These are phyloP conservation scores for Prietella phreatophila DNA, from an alignment of 2,113 vertebrate genomes.

Conservation along the genomic window DNA sequence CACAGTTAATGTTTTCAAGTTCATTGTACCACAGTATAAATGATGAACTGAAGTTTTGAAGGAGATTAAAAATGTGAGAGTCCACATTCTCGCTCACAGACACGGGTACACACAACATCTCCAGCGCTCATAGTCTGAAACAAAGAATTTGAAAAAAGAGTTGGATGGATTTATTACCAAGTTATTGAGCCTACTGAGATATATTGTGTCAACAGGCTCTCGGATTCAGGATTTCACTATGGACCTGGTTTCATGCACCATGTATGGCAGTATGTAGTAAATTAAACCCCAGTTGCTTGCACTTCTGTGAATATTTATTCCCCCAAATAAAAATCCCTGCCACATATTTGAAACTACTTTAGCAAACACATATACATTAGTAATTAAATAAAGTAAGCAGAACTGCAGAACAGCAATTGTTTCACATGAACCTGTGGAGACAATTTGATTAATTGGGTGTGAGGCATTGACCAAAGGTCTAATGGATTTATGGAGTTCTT, in stretches of 20 bases:
- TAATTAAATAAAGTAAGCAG: not conserved
- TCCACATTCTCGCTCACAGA: slow-evolving; percentile 82
- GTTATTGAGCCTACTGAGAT: not conserved
- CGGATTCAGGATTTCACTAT: not conserved
- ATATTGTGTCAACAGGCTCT: too few relatives aligned
- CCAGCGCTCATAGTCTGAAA: slow-evolving; percentile 87
- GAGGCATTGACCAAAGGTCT: too few relatives aligned
- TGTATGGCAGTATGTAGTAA: not conserved
- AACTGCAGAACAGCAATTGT: not conserved
- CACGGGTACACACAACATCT: slow-evolving; percentile 84
- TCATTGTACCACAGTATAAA: slow-evolving; percentile 38
- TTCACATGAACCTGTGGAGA: too few relatives aligned
- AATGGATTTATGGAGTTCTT: too few relatives aligned
- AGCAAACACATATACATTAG: not conserved
- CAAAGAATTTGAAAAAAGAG: slow-evolving; percentile 28
- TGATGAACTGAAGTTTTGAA: slow-evolving; percentile 3
- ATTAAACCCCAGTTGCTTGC: not conserved
- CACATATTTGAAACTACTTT: not conserved
- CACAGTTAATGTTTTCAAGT: not conserved
- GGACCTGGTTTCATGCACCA: not conserved
- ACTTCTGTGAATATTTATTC: not conserved
- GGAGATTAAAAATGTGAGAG: slow-evolving; percentile 36
- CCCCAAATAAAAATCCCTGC: not conserved
- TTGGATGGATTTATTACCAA: not conserved
- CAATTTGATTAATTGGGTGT: not conserved